Evolutionary conservation across 2,888 invertebrate genomes (phyloP), one percentile per base, ranked within the genome.

Genomic region (Campoletis raptor): DNA sequence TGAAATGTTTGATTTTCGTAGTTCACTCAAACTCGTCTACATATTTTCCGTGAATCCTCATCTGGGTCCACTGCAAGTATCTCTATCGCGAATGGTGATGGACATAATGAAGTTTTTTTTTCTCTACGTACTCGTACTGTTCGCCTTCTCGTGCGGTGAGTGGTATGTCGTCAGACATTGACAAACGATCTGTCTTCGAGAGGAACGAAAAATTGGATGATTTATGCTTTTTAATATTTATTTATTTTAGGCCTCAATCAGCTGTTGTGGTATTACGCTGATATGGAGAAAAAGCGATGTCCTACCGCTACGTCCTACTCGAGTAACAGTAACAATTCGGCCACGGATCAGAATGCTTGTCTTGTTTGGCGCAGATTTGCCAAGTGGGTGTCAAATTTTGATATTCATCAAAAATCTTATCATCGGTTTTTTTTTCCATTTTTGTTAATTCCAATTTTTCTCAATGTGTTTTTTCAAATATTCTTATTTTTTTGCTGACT

Each of bases 21-120:
- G 98, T 95, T 98, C 98, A 89, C 96, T 99, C 90, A 99, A 99
- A 95, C 96, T 99, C 94, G 99, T 99, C 91, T 99, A 99, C 95
- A 99, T 99, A 95, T 99, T 99, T 95, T 99, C 99, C 90, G 98
- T 99, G 83, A 99, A 99, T 95, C 99, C 99, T 54, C 98, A 99
- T 95, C 96, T 99, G 93, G 99, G 99, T 87, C 99, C 99, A 87
- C 96, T 99, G 90, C 99, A 99, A 95, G 99, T 99, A 86, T 99
- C 99, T 1, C 96, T 99, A 86, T 99, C 99, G 77, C 95, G 98
- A 90, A 98, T 98, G 99, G 98, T 98, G 90, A 97, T 98, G 95
- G 99, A 99, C 94, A 99, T 99, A 88, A 97, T 99, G 95, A 99
- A 99, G 95, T 99, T 99, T 95, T 98, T 98, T 95, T 98, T 98